phyloP scores from a whole-genome alignment of 2,113 vertebrate genomes.

The Mesocricetus auratus region DNA sequence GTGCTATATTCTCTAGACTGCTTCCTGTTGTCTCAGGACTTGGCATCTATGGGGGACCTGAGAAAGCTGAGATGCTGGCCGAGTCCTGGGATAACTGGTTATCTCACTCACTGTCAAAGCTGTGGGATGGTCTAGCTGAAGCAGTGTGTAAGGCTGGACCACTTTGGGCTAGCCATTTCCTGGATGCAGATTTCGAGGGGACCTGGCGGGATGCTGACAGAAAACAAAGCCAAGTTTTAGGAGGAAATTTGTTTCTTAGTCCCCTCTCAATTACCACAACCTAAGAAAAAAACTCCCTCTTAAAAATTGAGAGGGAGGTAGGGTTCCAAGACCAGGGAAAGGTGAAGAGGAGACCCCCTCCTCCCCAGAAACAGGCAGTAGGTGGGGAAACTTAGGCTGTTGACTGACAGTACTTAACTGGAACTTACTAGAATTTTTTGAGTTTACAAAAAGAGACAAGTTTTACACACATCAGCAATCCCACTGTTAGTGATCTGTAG shows the following conservation, averaged over 20 bases:
- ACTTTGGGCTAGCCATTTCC: background rate
- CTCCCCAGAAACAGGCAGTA: background rate
- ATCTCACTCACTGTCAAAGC: background rate
- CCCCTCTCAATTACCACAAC: no score
- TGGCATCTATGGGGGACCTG: background rate
- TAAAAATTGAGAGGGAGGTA: background rate
- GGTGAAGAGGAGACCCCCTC: background rate
- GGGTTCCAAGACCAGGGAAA: background rate
- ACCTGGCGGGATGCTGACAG: background rate
- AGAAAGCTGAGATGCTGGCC: background rate
- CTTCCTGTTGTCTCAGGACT: background rate
- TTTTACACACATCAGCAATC: background rate
- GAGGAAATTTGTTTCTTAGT: background rate
- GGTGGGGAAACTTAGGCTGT: background rate
- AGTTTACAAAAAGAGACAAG: background rate
- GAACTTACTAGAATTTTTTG: background rate
- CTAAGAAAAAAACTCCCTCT: no score
- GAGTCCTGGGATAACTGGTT: background rate
- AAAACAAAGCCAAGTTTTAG: background rate
- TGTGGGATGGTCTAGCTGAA: background rate
- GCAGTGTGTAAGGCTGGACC: background rate
- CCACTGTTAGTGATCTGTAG: background rate
- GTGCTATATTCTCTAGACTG: background rate
- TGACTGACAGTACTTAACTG: background rate
- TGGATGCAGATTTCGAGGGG: background rate